Evolutionary conservation across 2,797 vertebrate species (phyloP).

Genomic region (Pangasius mekongensis): DNA sequence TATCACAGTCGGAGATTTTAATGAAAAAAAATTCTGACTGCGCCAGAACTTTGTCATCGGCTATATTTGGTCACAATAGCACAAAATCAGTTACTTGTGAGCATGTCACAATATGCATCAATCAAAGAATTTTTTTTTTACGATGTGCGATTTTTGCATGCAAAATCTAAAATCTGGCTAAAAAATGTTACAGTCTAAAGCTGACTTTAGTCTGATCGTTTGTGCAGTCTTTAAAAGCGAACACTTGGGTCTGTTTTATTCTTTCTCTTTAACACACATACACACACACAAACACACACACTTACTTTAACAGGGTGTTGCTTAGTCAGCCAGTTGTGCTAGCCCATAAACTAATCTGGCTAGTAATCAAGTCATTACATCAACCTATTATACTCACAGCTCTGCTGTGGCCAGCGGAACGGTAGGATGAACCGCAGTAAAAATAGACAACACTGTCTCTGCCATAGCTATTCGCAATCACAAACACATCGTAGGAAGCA

Average conservation of each 20-base stretch:
- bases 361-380: conserved; percentile 57
- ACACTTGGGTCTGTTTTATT: conserved; percentile 5
- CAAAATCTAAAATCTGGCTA: not conserved
- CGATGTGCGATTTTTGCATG: not conserved
- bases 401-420: conserved; percentile 31
- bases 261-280: not conserved
- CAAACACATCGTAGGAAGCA: conserved; percentile 1
- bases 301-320: conserved; percentile 43
- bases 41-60: not conserved
- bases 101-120: not conserved
- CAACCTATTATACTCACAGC: conserved; percentile 50
- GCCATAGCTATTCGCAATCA: not conserved
- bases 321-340: conserved; percentile 56
- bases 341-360: conserved; percentile 58
- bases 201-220: not conserved
- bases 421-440: conserved; percentile 33
- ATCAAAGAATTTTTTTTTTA: not conserved
- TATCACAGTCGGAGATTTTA: too few relatives aligned
- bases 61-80: not conserved
- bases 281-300: conserved; percentile 16
- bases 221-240: not conserved
- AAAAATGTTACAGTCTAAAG: not conserved
- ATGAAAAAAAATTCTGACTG: not conserved
- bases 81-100: not conserved
- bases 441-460: conserved; percentile 22